These are phyloP conservation scores for Rousettus leschenaultii DNA, from an alignment of 2,113 vertebrate genomes.

Conservation along the genomic window DNA sequence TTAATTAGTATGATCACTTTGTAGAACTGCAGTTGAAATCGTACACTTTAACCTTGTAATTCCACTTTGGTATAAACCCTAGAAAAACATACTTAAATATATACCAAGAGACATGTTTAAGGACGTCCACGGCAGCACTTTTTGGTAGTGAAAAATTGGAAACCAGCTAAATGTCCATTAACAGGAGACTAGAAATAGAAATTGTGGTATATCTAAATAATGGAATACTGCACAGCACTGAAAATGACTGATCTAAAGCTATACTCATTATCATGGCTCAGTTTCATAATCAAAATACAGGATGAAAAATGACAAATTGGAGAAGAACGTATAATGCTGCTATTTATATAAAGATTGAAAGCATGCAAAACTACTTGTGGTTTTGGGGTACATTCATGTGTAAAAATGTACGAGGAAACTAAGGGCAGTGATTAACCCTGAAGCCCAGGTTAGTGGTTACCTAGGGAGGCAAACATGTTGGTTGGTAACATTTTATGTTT, in stretches of 20 bases:
- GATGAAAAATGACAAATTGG: background rate
- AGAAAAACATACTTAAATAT: background rate
- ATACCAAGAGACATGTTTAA: background rate
- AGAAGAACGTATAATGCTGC: background rate
- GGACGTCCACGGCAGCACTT: background rate
- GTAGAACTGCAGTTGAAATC: constrained; percentile 28
- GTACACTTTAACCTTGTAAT: constrained; percentile 33
- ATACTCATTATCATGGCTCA: background rate
- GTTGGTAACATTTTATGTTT: background rate
- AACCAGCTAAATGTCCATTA: background rate
- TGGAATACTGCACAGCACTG: background rate
- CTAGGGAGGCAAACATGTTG: background rate
- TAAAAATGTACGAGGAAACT: background rate
- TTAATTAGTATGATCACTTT: constrained; percentile 44
- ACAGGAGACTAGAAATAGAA: background rate
- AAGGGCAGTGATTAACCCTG: background rate
- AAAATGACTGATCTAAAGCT: background rate
- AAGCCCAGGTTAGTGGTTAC: background rate
- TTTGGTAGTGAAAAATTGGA: constrained; percentile 12
- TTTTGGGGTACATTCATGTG: background rate
- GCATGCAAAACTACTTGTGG: background rate
- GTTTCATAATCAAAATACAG: background rate
- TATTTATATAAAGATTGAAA: constrained; percentile 8
- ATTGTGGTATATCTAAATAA: background rate
- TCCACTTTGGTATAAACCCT: background rate